Evolutionary conservation across 2,888 invertebrate genomes (phyloP).

Genomic region (Troides aeacus): DNA sequence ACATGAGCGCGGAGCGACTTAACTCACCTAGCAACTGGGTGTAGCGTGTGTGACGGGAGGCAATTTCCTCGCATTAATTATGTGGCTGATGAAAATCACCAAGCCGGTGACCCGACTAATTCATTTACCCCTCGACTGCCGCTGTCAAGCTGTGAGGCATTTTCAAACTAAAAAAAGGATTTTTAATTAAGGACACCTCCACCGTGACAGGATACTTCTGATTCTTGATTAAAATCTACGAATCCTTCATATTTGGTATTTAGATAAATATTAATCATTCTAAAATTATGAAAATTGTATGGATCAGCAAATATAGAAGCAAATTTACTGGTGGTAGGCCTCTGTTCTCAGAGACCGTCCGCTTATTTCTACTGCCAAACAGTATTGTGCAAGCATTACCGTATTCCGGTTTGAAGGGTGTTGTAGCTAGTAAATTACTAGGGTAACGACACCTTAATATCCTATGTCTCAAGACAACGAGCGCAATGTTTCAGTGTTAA

Average conservation of each 20-base stretch:
- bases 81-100: conserved; percentile 65
- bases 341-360: no score
- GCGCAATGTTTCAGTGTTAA: no score
- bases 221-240: conserved; percentile 19
- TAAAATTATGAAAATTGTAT: background rate
- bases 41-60: conserved; percentile 45
- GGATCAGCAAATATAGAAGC: background rate
- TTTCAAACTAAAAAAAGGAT: conserved; percentile 31
- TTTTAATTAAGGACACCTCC: conserved; percentile 28
- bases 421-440: no score
- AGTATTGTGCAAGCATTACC: no score
- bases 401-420: no score
- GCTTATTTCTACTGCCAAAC: no score
- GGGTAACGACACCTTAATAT: no score
- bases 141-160: conserved; percentile 18
- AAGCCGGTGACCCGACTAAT: conserved; percentile 54
- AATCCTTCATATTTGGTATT: conserved; percentile 2
- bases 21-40: conserved; percentile 32
- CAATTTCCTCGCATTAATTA: conserved; percentile 73
- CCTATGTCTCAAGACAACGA: no score
- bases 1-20: conserved; percentile 37
- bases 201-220: conserved; percentile 16
- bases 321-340: background rate
- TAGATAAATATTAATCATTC: background rate
- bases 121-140: conserved; percentile 43